These are phyloP conservation scores for Amazona vittata DNA, from an alignment of 2,113 vertebrate species.

Conservation along the genomic window DNA sequence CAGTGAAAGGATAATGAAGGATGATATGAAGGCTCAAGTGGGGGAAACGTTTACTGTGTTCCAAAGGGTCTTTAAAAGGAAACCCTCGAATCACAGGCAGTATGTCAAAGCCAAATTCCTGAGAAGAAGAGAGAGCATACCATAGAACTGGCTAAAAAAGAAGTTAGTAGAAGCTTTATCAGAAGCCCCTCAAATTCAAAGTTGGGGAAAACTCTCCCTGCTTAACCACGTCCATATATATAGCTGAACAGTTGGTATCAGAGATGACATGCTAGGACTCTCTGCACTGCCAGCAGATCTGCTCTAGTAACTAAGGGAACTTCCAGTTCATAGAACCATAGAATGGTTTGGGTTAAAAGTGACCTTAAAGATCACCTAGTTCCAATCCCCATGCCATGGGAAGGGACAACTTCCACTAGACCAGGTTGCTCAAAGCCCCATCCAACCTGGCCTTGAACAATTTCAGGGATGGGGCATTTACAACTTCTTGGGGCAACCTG, in stretches of 20 bases:
- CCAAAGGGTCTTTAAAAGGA: background rate
- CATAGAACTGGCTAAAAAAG: background rate
- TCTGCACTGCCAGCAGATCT: background rate
- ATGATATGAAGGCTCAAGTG: background rate
- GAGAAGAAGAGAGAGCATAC: background rate
- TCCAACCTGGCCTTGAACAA: background rate
- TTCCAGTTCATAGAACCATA: background rate
- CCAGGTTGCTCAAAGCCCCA: background rate
- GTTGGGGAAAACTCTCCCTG: background rate
- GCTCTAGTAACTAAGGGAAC: background rate
- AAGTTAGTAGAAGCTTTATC: background rate
- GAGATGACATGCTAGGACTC: background rate
- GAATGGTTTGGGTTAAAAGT: background rate
- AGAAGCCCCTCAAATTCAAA: background rate
- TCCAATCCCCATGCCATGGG: background rate
- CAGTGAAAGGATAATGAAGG: background rate
- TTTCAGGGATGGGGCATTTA: background rate
- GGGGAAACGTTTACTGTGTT: background rate
- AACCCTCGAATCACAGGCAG: background rate
- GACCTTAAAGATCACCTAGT: background rate
- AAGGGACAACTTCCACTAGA: background rate
- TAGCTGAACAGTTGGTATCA: background rate
- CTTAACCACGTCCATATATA: background rate
- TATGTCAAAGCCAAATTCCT: background rate
- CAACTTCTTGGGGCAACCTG: background rate